These are phyloP conservation scores for Lymantria dispar DNA, from an alignment of 2,888 invertebrate species.

Conservation along the genomic window DNA sequence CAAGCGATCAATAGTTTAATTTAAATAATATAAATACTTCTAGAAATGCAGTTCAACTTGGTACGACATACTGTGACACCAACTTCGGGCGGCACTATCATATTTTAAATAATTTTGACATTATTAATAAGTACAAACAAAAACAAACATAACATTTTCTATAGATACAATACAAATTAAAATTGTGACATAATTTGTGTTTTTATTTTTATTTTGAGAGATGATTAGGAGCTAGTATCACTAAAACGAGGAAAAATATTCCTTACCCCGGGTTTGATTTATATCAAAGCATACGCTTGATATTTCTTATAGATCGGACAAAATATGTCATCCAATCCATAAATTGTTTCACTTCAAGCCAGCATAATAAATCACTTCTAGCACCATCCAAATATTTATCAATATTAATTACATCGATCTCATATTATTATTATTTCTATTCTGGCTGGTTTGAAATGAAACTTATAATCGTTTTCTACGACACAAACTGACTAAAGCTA, in stretches of 20 bases:
- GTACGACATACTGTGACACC: conserved; percentile 70
- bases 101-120: conserved; percentile 61
- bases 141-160: conserved; percentile 77
- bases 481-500: conserved; percentile 54
- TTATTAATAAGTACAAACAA: conserved; percentile 73
- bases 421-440: conserved; percentile 31
- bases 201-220: conserved; percentile 64
- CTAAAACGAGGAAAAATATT: conserved; percentile 79
- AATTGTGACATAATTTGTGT: conserved; percentile 80
- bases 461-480: conserved; percentile 51
- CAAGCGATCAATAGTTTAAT: conserved; percentile 69
- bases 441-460: conserved; percentile 77
- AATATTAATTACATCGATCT: conserved; percentile 30
- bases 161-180: conserved; percentile 67
- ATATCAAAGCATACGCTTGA: conserved; percentile 46
- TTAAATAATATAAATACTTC: conserved; percentile 78
- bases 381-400: conserved; percentile 56
- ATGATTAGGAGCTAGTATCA: conserved; percentile 81
- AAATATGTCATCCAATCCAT: conserved; percentile 76
- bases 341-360: conserved; percentile 73
- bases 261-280: conserved; percentile 63
- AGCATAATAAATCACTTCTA: conserved; percentile 52
- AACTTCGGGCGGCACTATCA: conserved; percentile 47
- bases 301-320: conserved; percentile 68
- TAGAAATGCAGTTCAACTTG: conserved; percentile 80